phyloP scores from a whole-genome alignment of 1,140 invertebrate genomes.

The Diachasmimorpha longicaudata region DNA sequence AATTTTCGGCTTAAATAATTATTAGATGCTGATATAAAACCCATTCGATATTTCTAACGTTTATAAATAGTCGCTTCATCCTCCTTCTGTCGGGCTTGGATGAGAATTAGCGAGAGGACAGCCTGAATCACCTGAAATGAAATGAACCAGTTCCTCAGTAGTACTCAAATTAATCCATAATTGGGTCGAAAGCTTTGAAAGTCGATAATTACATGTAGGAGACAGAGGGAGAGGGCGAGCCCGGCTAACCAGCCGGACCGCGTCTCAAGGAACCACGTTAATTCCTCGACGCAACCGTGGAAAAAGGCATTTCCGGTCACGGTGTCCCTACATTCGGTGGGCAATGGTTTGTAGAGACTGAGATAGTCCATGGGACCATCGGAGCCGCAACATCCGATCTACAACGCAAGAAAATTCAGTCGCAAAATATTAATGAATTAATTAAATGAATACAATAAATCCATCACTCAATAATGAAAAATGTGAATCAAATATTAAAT shows the following conservation, averaged over 20 bases:
- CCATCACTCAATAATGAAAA: too few relatives aligned
- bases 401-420: constrained; percentile 7
- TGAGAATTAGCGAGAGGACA: constrained; percentile 70
- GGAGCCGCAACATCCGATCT: constrained; percentile 88
- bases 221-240: constrained; percentile 73
- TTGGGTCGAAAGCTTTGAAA: not conserved
- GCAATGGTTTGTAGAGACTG: constrained; percentile 75
- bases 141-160: constrained; percentile 31
- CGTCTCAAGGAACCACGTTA: constrained; percentile 84
- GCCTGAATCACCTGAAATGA: constrained; percentile 69
- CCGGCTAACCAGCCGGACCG: constrained; percentile 85
- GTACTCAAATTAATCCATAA: constrained; percentile 12
- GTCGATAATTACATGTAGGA: constrained; percentile 71
- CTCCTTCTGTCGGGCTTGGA: constrained; percentile 76
- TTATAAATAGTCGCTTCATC: constrained; percentile 66
- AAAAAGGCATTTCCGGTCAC: constrained; percentile 88
- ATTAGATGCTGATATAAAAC: not conserved
- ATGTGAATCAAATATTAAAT: too few relatives aligned
- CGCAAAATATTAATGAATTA: too few relatives aligned
- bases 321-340: constrained; percentile 81
- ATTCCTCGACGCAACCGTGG: constrained; percentile 83
- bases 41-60: constrained; percentile 33
- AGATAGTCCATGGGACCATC: constrained; percentile 82
- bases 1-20: not conserved
- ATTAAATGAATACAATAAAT: too few relatives aligned